Evolutionary conservation across 2,888 invertebrate genomes (phyloP), one percentile per base, ranked within the genome.

Genomic region (Ceramica pisi): DNA sequence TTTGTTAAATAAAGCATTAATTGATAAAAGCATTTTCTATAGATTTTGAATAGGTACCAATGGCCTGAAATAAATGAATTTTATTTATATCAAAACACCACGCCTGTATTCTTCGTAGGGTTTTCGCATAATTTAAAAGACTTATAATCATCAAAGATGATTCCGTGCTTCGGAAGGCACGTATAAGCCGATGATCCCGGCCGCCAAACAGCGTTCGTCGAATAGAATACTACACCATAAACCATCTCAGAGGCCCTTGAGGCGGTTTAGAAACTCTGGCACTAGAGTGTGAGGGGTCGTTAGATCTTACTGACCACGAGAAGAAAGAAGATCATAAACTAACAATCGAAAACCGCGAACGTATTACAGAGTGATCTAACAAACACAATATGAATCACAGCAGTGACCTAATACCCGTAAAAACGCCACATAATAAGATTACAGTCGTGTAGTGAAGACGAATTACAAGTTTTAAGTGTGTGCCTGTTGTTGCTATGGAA

Each of bases 321-420:
- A n/a, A n/a, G n/a, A n/a, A n/a, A n/a, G n/a, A n/a, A n/a, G n/a
- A n/a, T n/a, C 26, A 55, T 31, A 31, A 31, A 31, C 23, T 16
- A 46, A 71, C 8, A n/a, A n/a, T 23, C n/a, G 3, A 38, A 46
- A 50, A 31, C 12, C 46, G 6, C n/a, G 5, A 51, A n/a, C 38
- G n/a, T 62, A 50, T 46, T 12, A 46, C 26, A 48, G 16, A 5
- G 55, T 48, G 44, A 68, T 67, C 50, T 61, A 23, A 61, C 64
- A 64, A 50, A 51, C 60, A 16, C 59, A 51, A 41, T 41, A 64
- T 85, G 78, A 83, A 71, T 85, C 79, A 85, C 59, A 23, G 2
- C n/a, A 67, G 73, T 86, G 85, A 83, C 53, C 75, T 83, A 80
- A 85, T 79, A 57, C 59, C 57, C 57, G 59, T 46, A 74, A 76